Evolutionary conservation across 1,140 invertebrate species (phyloP).

Genomic region (Drosophila mayri): DNA sequence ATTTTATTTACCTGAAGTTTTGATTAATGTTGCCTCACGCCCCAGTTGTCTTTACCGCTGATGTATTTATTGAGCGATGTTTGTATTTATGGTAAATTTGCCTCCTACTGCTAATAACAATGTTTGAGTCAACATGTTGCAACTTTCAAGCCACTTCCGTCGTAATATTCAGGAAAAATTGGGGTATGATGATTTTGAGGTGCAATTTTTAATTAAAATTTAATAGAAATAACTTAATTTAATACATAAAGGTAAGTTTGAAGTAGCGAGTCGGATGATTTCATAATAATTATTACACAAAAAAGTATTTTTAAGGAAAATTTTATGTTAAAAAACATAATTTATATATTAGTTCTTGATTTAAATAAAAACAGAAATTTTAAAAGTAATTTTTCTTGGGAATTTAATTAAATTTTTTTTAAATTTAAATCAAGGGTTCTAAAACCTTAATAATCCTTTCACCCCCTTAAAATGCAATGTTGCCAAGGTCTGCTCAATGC

Average conservation of each 20-base stretch:
- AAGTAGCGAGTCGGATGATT: too few species aligned
- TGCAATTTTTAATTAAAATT: not conserved
- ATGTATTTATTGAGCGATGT: slow-evolving; percentile 58
- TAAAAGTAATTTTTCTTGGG: not conserved
- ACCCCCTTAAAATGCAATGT: not conserved
- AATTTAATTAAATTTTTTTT: not conserved
- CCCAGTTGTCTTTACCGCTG: slow-evolving; percentile 51
- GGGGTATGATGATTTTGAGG: not conserved
- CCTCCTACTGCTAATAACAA: slow-evolving; percentile 32
- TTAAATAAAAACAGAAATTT: not conserved
- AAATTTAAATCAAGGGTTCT: not conserved
- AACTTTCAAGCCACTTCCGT: slow-evolving; percentile 19
- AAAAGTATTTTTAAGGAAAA: too few species aligned
- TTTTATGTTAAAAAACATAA: too few species aligned
- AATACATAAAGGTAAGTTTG: too few species aligned
- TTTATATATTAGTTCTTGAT: not conserved
- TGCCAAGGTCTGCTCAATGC: not conserved
- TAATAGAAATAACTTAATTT: not conserved
- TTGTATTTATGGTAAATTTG: slow-evolving; percentile 52
- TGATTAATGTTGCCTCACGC: slow-evolving; percentile 66
- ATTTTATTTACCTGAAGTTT: slow-evolving; percentile 50
- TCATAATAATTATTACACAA: too few species aligned
- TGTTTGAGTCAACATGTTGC: slow-evolving; percentile 39
- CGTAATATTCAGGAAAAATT: not conserved
- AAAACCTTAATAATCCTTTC: not conserved